phyloP scores from a whole-genome alignment of 1,140 invertebrate species.

The Drosophila punjabiensis region DNA sequence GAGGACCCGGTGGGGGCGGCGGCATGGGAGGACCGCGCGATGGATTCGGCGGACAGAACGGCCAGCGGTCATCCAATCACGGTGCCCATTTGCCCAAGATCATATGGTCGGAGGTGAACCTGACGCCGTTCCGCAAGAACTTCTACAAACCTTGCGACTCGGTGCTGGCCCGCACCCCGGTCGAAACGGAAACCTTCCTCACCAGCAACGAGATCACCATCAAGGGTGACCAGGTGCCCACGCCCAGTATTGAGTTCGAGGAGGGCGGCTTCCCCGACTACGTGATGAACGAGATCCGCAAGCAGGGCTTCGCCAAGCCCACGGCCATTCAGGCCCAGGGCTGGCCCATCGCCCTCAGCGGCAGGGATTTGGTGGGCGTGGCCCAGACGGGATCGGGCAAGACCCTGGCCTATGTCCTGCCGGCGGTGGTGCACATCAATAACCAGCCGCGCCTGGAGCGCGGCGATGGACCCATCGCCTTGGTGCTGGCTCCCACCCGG shows the following conservation, averaged over 20 bases:
- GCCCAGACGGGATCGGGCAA: conserved; percentile 98
- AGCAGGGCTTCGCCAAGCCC: conserved; percentile 93
- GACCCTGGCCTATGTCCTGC: conserved; percentile 93
- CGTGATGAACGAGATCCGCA: conserved; percentile 91
- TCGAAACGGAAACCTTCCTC: conserved; percentile 91
- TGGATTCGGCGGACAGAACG: conserved; percentile 57
- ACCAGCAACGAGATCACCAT: conserved; percentile 92
- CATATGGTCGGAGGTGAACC: conserved; percentile 89
- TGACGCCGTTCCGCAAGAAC: conserved; percentile 96
- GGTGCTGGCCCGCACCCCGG: conserved; percentile 89
- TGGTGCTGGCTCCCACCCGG: conserved; percentile 97
- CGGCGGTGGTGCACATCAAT: conserved; percentile 97
- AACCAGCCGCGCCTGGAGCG: conserved; percentile 92
- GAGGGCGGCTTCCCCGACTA: conserved; percentile 94
- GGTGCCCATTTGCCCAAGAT: conserved; percentile 92
- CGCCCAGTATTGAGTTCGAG: conserved; percentile 93
- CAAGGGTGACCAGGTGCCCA: conserved; percentile 91
- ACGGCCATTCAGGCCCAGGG: conserved; percentile 96
- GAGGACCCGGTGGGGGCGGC: conserved; percentile 35
- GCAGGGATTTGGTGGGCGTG: conserved; percentile 97
- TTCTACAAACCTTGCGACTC: conserved; percentile 94
- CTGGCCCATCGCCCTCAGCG: conserved; percentile 97
- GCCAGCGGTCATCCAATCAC: conserved; percentile 85
- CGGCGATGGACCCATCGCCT: conserved; percentile 94
- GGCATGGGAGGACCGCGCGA: conserved; percentile 53